Evolutionary conservation across 2,797 vertebrate species (phyloP), one percentile per base, ranked within the genome.

Genomic region (Sciurus vulgaris): DNA sequence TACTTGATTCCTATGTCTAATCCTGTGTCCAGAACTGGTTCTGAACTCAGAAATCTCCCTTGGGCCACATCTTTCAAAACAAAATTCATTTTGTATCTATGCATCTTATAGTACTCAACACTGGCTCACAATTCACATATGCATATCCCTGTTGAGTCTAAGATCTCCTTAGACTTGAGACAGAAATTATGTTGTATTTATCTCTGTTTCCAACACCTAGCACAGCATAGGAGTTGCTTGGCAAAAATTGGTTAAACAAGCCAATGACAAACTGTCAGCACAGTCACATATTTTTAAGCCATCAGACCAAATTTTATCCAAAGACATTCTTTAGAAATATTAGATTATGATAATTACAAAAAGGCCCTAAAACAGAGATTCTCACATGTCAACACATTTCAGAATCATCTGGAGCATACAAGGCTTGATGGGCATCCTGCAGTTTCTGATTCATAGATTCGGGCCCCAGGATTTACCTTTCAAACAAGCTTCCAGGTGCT

Each of bases 301-400:
- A 95, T 90, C 86, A 69, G 17, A 35, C 30, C 35, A 61, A 49
- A 41, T 87, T 90, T 94, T 63, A 86, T 17, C 77, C 33, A 44
- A 59, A 65, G 51, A 83, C 12, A 4, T 78, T 74, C 22, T 63
- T 33, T 86, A 70, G 63, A 91, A 86, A 91, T 67, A 83, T 3
- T 56, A 86, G 28, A 76, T 77, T 30, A 82, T 63, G 41, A 77
- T 28, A 65, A 83, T 65, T 18, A 47, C 35, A 82, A 61, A 65
- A 94, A 54, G 28, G 41, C 7, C 67, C 61, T 82, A 49, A 17
- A 82, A 65, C 8, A 63, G 30, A n/a, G 65, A 88, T 72, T 72
- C 35, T 87, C 13, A 26, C 28, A 41, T 28, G 13, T 84, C 18
- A 14, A 10, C 26, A 15, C 44, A 6, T 20, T 69, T 76, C 28